These are phyloP conservation scores for Megaleporinus macrocephalus DNA, from an alignment of 2,113 vertebrate species.

Conservation along the genomic window DNA sequence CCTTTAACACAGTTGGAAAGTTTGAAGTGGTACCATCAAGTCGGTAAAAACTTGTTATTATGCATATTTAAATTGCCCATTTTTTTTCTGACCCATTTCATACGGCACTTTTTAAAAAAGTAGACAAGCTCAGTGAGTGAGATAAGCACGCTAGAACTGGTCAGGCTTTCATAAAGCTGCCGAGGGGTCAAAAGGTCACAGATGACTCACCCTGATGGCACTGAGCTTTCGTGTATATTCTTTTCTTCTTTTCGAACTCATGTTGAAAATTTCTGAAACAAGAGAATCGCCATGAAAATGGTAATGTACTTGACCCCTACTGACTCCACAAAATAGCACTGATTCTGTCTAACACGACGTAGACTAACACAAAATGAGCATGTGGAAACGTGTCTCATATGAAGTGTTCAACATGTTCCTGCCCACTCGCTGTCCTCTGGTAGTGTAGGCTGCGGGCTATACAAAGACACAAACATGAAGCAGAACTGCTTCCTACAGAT, in stretches of 20 bases:
- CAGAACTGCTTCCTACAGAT: not conserved
- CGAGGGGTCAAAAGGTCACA: not conserved
- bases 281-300: not conserved
- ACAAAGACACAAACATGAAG: not conserved
- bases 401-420: not conserved
- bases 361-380: not conserved
- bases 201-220: not conserved
- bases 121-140: not conserved
- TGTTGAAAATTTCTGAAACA: not conserved
- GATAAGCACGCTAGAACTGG: not conserved
- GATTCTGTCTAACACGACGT: not conserved
- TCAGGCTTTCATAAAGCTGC: not conserved
- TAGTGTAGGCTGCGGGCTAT: not conserved
- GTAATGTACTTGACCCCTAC: not conserved
- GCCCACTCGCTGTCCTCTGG: not conserved
- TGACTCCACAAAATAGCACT: not conserved
- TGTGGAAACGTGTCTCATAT: not conserved
- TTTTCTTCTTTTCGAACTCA: not conserved
- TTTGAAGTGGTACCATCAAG: not conserved
- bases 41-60: not conserved
- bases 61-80: not conserved
- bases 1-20: not conserved
- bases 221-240: not conserved
- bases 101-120: not conserved
- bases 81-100: not conserved